A percentile compares a stretch with the other conserved stretches of the same genome.
Evolutionary conservation across 2,797 vertebrate genomes (phyloP).

Genomic region (Potorous gilbertii): DNA sequence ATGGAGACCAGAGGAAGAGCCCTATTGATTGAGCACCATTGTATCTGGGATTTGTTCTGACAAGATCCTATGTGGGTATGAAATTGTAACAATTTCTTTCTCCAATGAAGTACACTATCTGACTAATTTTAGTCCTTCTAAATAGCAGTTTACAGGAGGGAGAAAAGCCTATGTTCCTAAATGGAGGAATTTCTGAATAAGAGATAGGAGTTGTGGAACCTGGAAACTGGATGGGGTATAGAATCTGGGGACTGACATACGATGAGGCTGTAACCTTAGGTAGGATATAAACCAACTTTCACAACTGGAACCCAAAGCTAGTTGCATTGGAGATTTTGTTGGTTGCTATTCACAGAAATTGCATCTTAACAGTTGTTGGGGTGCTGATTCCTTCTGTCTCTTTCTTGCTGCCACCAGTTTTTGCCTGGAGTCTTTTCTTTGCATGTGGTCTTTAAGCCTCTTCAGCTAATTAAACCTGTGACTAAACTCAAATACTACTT

Average conservation of each 20-base stretch:
- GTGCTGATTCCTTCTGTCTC: neutral
- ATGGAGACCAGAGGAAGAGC: neutral
- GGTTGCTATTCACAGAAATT: neutral
- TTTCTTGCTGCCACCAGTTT: neutral
- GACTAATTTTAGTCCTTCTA: neutral
- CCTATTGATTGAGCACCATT: neutral
- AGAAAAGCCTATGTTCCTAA: neutral
- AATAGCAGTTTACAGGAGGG: neutral
- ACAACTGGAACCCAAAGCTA: neutral
- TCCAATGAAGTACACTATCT: neutral
- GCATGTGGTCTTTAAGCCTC: neutral
- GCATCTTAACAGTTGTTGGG: neutral
- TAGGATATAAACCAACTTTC: neutral
- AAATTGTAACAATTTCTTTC: neutral
- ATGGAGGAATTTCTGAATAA: neutral
- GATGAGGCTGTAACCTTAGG: neutral
- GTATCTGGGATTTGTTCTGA: neutral
- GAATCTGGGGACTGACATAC: neutral
- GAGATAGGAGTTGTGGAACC: neutral
- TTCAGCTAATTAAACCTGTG: constrained; percentile 4
- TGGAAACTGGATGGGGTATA: neutral
- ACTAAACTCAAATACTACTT: neutral
- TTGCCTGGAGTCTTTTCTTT: neutral
- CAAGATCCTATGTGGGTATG: neutral
- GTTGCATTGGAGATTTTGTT: neutral